phyloP scores from a whole-genome alignment of 2,113 vertebrate species.

The Sylvilagus bachmani region DNA sequence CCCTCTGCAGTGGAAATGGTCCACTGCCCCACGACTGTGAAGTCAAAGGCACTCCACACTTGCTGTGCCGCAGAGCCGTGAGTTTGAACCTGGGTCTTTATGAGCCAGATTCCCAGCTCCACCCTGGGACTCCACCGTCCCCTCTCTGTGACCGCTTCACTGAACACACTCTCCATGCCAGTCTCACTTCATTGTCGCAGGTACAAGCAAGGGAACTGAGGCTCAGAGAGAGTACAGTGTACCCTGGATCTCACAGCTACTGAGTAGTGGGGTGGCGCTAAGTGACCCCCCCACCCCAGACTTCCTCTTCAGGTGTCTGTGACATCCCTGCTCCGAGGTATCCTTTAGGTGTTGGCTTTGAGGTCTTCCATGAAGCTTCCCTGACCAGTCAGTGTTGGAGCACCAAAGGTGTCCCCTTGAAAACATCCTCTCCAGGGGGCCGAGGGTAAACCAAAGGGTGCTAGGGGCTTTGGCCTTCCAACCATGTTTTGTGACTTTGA shows the following conservation, averaged over 20 bases:
- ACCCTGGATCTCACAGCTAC: not conserved
- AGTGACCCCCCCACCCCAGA: accelerated
- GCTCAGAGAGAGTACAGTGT: not conserved
- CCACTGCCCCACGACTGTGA: not conserved
- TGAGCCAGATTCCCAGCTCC: not conserved
- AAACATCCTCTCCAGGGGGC: not conserved
- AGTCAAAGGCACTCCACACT: not conserved
- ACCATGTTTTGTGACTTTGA: not conserved
- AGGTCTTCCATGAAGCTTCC: not conserved
- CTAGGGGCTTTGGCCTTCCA: not conserved
- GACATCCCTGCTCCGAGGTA: not conserved
- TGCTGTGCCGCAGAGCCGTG: not conserved
- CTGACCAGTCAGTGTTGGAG: not conserved
- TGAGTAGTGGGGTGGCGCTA: not conserved
- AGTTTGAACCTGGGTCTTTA: not conserved
- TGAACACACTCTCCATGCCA: not conserved
- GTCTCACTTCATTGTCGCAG: not conserved
- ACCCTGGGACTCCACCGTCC: not conserved
- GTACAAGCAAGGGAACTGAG: not conserved
- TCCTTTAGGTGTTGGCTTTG: not conserved
- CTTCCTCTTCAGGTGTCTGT: not conserved
- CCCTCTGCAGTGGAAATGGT: not conserved
- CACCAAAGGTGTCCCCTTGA: not conserved
- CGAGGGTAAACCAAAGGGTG: not conserved
- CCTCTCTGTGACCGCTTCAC: not conserved